A percentile compares a stretch with the other conserved stretches of the same genome.
These are phyloP conservation scores for Smithornis capensis DNA, from an alignment of 2,113 vertebrate genomes.

Conservation along the genomic window DNA sequence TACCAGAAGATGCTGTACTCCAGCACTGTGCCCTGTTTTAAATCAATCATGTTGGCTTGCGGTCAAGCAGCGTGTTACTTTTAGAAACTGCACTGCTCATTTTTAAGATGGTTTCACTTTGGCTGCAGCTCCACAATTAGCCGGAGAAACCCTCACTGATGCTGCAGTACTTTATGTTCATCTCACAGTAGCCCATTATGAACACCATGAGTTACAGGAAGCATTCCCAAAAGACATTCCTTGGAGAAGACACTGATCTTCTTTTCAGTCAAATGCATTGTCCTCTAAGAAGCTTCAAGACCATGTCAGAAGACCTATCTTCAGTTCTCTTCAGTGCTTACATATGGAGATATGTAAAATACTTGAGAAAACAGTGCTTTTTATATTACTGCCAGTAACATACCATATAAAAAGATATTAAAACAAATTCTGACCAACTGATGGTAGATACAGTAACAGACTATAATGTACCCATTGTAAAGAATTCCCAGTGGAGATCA, in stretches of 20 bases:
- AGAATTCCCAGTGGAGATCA: slow-evolving; percentile 67
- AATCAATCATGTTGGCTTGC: slow-evolving; percentile 35
- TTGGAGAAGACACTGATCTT: slow-evolving; percentile 19
- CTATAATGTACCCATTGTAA: slow-evolving; percentile 76
- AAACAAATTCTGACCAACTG: slow-evolving; percentile 72
- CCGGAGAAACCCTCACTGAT: background rate
- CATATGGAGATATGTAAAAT: slow-evolving; percentile 64
- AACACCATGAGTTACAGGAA: background rate
- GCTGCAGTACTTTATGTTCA: background rate
- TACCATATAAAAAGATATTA: slow-evolving; percentile 71
- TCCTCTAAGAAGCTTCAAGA: slow-evolving; percentile 37
- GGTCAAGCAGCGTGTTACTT: slow-evolving; percentile 18
- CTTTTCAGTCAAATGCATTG: background rate
- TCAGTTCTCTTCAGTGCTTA: slow-evolving; percentile 49
- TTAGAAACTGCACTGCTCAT: slow-evolving; percentile 32
- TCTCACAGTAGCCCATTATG: background rate
- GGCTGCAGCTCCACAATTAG: background rate
- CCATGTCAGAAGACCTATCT: slow-evolving; percentile 27
- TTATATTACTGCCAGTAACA: slow-evolving; percentile 71
- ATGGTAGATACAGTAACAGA: slow-evolving; percentile 67
- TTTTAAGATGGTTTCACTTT: slow-evolving; percentile 38
- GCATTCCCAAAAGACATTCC: background rate
- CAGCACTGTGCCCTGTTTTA: slow-evolving; percentile 20
- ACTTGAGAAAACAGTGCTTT: slow-evolving; percentile 65
- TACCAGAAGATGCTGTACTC: background rate